phyloP scores from a whole-genome alignment of 2,888 invertebrate genomes.

The Macaria liturata region DNA sequence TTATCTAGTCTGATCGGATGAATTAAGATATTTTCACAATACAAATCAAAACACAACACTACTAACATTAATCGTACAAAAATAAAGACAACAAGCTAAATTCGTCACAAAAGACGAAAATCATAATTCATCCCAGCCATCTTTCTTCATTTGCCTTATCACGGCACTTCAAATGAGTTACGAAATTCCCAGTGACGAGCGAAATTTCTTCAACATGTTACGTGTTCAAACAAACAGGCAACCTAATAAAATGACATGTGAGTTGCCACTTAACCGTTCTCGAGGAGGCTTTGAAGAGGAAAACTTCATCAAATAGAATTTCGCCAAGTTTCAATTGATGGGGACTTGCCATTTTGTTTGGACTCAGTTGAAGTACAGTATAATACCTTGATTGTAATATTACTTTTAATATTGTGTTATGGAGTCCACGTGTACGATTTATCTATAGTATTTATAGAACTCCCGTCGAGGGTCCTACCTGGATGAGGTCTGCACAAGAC shows the following conservation, averaged over 20 bases:
- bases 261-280: slow-evolving; percentile 23
- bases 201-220: slow-evolving; percentile 11
- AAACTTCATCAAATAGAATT: slow-evolving; percentile 27
- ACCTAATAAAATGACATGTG: slow-evolving; percentile 25
- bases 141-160: background rate
- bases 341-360: slow-evolving; percentile 6
- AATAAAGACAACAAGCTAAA: too few species aligned
- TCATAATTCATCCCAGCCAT: background rate
- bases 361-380: slow-evolving; percentile 7
- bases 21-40: too few species aligned
- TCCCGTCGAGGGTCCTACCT: too few species aligned
- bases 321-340: slow-evolving; percentile 19
- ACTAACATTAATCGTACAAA: too few species aligned
- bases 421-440: too few species aligned
- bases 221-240: slow-evolving; percentile 18
- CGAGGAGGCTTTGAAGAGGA: slow-evolving; percentile 18
- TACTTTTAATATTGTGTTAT: too few species aligned
- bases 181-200: slow-evolving; percentile 3
- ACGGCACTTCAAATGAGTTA: slow-evolving; percentile 6
- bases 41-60: too few species aligned
- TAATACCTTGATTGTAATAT: too few species aligned
- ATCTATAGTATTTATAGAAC: too few species aligned
- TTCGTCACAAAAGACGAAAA: too few species aligned
- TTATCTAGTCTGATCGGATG: too few species aligned
- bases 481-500: too few species aligned